Evolutionary conservation across 2,888 invertebrate species (phyloP), one percentile per base, ranked within the genome.

Genomic region (Apodemia mormo): DNA sequence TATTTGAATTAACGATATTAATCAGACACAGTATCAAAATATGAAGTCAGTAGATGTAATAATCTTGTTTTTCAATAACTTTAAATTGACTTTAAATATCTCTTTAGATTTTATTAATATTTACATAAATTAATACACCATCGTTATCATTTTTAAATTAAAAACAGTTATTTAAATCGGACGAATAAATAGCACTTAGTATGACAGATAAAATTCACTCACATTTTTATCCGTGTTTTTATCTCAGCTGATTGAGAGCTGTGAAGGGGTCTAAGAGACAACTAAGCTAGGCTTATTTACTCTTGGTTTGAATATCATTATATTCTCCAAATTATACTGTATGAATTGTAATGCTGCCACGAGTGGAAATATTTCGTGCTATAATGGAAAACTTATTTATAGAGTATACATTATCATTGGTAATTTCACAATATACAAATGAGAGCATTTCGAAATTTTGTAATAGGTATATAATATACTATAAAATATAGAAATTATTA

Each of bases 21-120:
- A 49, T 61, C 61, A 61, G 61, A 58, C 30, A 61, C 33, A 61
- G 61, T 61, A 61, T 61, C 33, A 30, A 61, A 61, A 61, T 33
- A 33, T 61, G 61, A 33, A 56, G 29, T 29, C 56, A 56, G 9
- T 9, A 56, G 22, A 33, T 61, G 6, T 30, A 12, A 58, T 29
- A 29, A 29, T 61, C 29, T 12, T 30, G 29, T 61, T 61, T 58
- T 61, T 61, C 33, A 33, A 61, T 61, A 33, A 49, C 14, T 58
- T 30, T 61, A 61, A 61, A 61, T 61, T 61, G 58, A 61, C 58
- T 61, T 61, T 30, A 61, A 58, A 61, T 6, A 30, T 61, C 30
- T 29, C 58, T 61, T 61, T 61, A 12, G 58, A 61, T 61, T 33
- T 61, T 49, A 49, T 49, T 49, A 9, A 61, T 61, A 61, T 61